Percentiles rank a stretch among this genome's conserved stretches.
Evolutionary conservation across 2,113 vertebrate species (phyloP).

Genomic region (Neomonachus schauinslandi): DNA sequence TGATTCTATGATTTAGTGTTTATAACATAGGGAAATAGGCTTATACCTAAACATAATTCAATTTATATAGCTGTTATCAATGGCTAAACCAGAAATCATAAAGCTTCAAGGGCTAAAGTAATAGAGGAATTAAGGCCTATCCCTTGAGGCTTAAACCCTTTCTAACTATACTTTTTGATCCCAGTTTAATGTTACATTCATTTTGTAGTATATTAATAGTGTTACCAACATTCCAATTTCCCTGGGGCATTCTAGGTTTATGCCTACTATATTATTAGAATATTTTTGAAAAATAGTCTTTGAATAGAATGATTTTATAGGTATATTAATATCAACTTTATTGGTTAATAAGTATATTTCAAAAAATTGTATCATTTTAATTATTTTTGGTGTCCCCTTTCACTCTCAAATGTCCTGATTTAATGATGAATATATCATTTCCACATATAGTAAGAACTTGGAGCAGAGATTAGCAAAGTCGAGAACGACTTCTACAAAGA

Average conservation of each 20-base stretch:
- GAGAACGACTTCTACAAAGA: not conserved
- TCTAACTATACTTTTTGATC: not conserved
- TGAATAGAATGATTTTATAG: conserved; percentile 35
- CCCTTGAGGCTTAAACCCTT: not conserved
- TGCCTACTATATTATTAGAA: not conserved
- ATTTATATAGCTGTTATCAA: conserved; percentile 8
- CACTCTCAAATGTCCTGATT: conserved; percentile 11
- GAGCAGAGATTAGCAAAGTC: conserved; percentile 4
- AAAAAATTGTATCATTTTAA: conserved; percentile 46
- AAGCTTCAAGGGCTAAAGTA: conserved; percentile 6
- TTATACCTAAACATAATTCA: conserved; percentile 16
- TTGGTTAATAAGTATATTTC: conserved; percentile 1
- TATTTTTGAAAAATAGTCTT: conserved; percentile 42
- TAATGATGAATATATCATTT: not conserved
- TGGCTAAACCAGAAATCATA: conserved; percentile 9
- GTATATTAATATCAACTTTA: conserved; percentile 24
- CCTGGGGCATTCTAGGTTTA: not conserved
- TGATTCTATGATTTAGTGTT: conserved; percentile 29
- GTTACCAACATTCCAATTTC: not conserved
- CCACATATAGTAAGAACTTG: not conserved
- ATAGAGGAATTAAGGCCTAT: not conserved
- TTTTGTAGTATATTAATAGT: conserved; percentile 21
- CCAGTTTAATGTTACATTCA: conserved; percentile 36
- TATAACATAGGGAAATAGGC: not conserved
- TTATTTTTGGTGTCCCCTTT: conserved; percentile 34